Conservation (phyloP, 30 jellyfish, hydroid and myxozoan species). For the Aurelia sp. region DNA sequence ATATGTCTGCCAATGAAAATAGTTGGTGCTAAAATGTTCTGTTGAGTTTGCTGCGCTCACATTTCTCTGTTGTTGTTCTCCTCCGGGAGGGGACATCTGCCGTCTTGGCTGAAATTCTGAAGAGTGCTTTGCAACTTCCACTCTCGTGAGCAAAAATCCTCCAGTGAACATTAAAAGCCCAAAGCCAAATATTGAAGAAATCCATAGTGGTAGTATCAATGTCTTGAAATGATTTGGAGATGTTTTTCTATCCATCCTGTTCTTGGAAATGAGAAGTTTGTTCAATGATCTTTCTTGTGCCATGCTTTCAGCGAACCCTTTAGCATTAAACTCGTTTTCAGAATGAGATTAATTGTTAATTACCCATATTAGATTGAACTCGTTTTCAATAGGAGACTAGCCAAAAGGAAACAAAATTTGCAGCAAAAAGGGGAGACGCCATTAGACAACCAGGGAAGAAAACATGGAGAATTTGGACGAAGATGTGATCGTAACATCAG, state of each 20-base stretch:
- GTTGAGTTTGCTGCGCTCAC: neutral
- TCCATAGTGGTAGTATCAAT: slow-evolving; percentile 44
- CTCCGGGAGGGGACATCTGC: neutral
- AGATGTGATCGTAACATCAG: neutral
- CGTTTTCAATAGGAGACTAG: slow-evolving; percentile 2
- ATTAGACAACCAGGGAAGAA: neutral
- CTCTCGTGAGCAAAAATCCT: slow-evolving; percentile 86
- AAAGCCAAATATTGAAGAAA: slow-evolving; percentile 45
- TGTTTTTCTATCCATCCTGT: neutral
- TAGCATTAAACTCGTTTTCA: neutral
- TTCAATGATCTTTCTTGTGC: neutral
- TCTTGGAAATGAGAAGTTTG: too few species aligned
- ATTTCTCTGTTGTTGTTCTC: neutral
- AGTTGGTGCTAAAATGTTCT: neutral
- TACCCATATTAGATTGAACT: neutral
- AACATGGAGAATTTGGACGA: slow-evolving; percentile 25
- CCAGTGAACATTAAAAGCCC: slow-evolving; percentile 78
- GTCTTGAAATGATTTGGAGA: neutral
- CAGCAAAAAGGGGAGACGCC: neutral
- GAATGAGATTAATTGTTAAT: neutral
- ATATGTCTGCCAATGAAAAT: slow-evolving; percentile 41
- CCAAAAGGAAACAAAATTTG: neutral
- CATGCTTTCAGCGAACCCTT: neutral
- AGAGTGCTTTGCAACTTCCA: slow-evolving; percentile 64
- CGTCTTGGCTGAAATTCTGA: slow-evolving; percentile 3